phyloP scores from a whole-genome alignment of 2,888 invertebrate genomes.

The Cheilosia variabilis region DNA sequence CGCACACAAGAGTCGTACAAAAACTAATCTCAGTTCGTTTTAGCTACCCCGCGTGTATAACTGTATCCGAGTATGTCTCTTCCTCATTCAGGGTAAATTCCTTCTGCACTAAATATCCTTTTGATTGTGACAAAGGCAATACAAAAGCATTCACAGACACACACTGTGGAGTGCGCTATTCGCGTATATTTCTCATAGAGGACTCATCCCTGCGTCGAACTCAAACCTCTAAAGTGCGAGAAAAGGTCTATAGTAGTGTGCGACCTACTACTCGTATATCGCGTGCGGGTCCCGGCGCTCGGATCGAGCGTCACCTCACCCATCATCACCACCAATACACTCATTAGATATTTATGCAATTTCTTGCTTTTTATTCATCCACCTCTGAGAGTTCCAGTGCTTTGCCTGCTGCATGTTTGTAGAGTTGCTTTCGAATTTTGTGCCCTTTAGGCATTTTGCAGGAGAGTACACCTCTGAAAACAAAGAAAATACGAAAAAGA shows the following conservation, averaged over 20 bases:
- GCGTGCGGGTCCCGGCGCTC: neutral
- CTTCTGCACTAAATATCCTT: conserved; percentile 73
- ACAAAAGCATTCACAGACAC: conserved; percentile 41
- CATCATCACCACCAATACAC: conserved; percentile 47
- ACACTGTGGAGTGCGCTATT: conserved; percentile 18
- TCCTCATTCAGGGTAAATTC: conserved; percentile 24
- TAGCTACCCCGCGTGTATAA: neutral
- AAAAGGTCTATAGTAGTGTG: conserved; percentile 34
- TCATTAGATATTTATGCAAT: conserved; percentile 74
- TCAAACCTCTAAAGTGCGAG: conserved; percentile 43
- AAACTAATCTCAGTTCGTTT: conserved; percentile 62
- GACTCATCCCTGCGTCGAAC: conserved; percentile 55
- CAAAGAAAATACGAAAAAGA: conserved; percentile 11
- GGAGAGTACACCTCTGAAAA: conserved; percentile 11
- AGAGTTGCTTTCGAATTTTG: conserved; percentile 38
- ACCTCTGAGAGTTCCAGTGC: conserved; percentile 1
- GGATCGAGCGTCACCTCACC: conserved; percentile 24
- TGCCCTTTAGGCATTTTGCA: conserved; percentile 40
- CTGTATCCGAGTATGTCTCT: neutral
- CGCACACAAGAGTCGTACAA: conserved; percentile 45
- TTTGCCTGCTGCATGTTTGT: neutral
- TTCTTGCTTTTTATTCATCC: conserved; percentile 60
- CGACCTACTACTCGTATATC: conserved; percentile 16
- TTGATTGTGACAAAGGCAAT: conserved; percentile 63
- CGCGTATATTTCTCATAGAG: neutral